A percentile compares a stretch with the other conserved stretches of the same genome.
These are phyloP conservation scores for Papilio helenus DNA, from an alignment of 1,140 invertebrate genomes.

Conservation along the genomic window DNA sequence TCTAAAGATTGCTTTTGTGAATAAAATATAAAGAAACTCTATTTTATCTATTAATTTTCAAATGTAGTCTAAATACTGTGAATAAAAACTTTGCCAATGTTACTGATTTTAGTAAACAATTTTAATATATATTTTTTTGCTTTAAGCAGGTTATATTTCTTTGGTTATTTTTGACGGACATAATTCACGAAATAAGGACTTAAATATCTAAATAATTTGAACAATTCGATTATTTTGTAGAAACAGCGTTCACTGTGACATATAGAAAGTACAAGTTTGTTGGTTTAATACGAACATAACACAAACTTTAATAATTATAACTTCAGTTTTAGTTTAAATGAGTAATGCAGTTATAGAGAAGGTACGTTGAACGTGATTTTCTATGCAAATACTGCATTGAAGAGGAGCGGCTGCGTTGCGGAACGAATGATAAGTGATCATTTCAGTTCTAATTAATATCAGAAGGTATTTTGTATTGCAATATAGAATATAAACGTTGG, in stretches of 20 bases:
- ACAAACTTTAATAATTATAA: conserved; percentile 24
- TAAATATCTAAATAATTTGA: too few species aligned
- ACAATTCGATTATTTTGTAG: neutral
- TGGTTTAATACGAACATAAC: neutral
- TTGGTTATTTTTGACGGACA: too few species aligned
- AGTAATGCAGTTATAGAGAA: neutral
- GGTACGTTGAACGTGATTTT: neutral
- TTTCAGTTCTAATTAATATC: neutral
- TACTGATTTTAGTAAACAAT: too few species aligned
- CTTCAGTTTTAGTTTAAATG: neutral
- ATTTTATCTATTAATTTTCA: neutral
- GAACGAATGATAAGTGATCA: neutral
- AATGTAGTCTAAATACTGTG: too few species aligned
- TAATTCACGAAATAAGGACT: too few species aligned
- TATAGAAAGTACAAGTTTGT: neutral
- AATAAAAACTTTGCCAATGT: too few species aligned
- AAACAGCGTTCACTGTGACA: neutral
- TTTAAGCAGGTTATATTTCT: too few species aligned
- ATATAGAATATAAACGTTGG: too few species aligned
- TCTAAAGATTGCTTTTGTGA: neutral
- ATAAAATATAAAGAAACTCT: neutral
- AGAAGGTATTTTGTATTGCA: neutral
- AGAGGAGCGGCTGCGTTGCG: neutral
- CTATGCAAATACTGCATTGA: conserved; percentile 3
- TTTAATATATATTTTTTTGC: too few species aligned